A percentile compares a stretch with the other conserved stretches of the same genome.
phyloP scores from a whole-genome alignment of 92 coral and sea anemone genomes.

The Palythoa grandiflora region DNA sequence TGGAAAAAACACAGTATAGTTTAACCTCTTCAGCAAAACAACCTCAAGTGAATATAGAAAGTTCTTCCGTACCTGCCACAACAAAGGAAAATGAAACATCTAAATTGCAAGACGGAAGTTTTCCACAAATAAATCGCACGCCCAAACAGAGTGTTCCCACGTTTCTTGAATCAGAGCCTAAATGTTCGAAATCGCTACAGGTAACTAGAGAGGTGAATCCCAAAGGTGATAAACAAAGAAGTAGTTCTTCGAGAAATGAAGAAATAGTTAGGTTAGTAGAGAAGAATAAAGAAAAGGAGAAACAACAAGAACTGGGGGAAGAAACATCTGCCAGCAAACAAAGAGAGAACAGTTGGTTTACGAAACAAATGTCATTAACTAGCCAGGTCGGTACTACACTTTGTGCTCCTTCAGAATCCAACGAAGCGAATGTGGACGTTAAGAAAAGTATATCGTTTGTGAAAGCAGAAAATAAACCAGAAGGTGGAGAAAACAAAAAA shows the following conservation, averaged over 20 bases:
- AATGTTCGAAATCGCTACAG: background rate
- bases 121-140: background rate
- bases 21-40: background rate
- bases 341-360: constrained; percentile 14
- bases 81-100: background rate
- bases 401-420: background rate
- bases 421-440: background rate
- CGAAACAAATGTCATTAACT: background rate
- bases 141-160: background rate
- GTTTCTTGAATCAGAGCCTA: background rate
- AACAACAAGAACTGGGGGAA: background rate
- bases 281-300: background rate
- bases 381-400: background rate
- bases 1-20: background rate
- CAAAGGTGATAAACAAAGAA: background rate
- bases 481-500: background rate
- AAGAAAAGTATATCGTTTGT: background rate
- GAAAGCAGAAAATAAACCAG: background rate
- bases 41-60: background rate
- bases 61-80: background rate
- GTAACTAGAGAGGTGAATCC: background rate
- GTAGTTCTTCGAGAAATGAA: background rate
- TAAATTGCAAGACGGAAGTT: background rate
- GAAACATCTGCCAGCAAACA: background rate
- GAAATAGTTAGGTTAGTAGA: background rate